These are phyloP conservation scores for Tanaodytes sp. DNA, from an alignment of 2,888 invertebrate genomes.

Conservation along the genomic window DNA sequence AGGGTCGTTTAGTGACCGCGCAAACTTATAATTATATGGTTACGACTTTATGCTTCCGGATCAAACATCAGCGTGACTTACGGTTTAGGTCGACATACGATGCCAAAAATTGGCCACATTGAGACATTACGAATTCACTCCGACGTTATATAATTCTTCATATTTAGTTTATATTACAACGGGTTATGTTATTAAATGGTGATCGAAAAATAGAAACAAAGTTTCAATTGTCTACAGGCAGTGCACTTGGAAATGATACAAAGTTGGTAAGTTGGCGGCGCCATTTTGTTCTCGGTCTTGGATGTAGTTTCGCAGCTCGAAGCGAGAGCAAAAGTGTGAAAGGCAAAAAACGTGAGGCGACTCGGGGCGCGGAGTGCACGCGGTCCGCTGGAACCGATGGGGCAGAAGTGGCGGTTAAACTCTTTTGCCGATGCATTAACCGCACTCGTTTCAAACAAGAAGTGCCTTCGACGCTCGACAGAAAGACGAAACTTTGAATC, in stretches of 20 bases:
- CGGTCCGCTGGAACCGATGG: constrained; percentile 52
- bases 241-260: too few species aligned
- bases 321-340: constrained; percentile 25
- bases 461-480: constrained; percentile 48
- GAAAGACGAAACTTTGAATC: constrained; percentile 66
- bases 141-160: too few species aligned
- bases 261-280: too few species aligned
- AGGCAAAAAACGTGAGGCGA: constrained; percentile 18
- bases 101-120: too few species aligned
- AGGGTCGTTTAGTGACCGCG: constrained; percentile 67
- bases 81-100: constrained; percentile 5
- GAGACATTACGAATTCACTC: too few species aligned
- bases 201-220: too few species aligned
- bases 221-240: too few species aligned
- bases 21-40: constrained; percentile 69
- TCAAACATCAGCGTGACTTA: constrained; percentile 48
- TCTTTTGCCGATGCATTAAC: constrained; percentile 71
- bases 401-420: constrained; percentile 62
- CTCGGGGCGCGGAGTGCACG: constrained; percentile 48
- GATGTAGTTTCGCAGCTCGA: too few species aligned
- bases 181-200: too few species aligned
- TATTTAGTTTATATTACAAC: too few species aligned
- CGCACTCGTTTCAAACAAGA: constrained; percentile 64
- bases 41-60: constrained; percentile 67
- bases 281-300: too few species aligned